Percentiles rank a stretch among this genome's conserved stretches.
These are phyloP conservation scores for Anastrepha ludens DNA, from an alignment of 1,140 invertebrate species.

Conservation along the genomic window DNA sequence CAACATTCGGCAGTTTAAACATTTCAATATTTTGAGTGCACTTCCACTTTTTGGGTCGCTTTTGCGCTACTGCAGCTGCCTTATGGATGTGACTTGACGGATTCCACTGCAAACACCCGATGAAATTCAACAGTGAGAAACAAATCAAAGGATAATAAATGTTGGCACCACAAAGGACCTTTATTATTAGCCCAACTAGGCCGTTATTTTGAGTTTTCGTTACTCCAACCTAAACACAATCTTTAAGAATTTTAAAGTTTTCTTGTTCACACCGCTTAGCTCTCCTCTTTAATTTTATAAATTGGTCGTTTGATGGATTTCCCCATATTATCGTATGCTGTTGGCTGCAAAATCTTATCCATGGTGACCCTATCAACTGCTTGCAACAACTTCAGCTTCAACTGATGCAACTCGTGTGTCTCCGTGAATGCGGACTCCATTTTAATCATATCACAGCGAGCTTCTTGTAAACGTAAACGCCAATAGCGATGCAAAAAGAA, in stretches of 20 bases:
- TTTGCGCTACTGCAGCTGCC: too few relatives aligned
- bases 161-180: too few relatives aligned
- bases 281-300: slow-evolving; percentile 15
- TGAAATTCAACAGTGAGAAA: too few relatives aligned
- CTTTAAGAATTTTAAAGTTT: not conserved
- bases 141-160: too few relatives aligned
- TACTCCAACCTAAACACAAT: too few relatives aligned
- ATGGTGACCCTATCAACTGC: slow-evolving; percentile 26
- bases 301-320: not conserved
- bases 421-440: slow-evolving; percentile 36
- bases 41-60: not conserved
- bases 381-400: slow-evolving; percentile 40
- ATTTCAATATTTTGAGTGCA: not conserved
- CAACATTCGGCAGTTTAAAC: not conserved
- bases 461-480: slow-evolving; percentile 35
- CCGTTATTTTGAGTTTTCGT: too few relatives aligned
- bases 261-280: not conserved
- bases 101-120: too few relatives aligned
- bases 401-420: slow-evolving; percentile 10
- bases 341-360: slow-evolving; percentile 8
- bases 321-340: not conserved
- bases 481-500: slow-evolving; percentile 41
- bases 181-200: too few relatives aligned
- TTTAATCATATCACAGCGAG: not conserved
- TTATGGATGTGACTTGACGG: too few relatives aligned